A percentile compares a stretch with the other conserved stretches of the same genome.
phyloP scores from a whole-genome alignment of 2,797 vertebrate genomes.

The Sebastes flavidus region DNA sequence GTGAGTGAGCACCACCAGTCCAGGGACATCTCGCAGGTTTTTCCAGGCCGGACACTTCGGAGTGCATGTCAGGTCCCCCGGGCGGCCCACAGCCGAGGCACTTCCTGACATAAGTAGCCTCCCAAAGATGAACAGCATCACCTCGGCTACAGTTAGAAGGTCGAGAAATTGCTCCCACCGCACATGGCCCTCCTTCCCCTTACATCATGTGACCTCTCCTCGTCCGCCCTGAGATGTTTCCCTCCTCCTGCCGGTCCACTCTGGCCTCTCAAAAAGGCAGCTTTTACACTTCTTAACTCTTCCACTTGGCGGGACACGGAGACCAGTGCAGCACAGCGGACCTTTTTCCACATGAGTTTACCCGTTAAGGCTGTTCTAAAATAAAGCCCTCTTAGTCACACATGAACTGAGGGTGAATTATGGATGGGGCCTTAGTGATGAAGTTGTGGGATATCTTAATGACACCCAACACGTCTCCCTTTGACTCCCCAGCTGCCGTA shows the following conservation, averaged over 20 bases:
- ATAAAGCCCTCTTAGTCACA: slow-evolving; percentile 81
- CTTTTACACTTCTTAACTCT: slow-evolving; percentile 95
- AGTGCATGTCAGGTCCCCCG: slow-evolving; percentile 89
- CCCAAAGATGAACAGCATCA: slow-evolving; percentile 95
- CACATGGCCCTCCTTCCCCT: slow-evolving; percentile 79
- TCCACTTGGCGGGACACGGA: slow-evolving; percentile 81
- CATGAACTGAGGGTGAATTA: slow-evolving; percentile 80
- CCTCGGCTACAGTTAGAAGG: slow-evolving; percentile 93
- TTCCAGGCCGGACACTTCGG: slow-evolving; percentile 87
- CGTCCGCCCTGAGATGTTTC: slow-evolving; percentile 65
- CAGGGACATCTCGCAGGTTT: slow-evolving; percentile 89
- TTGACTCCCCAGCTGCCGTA: slow-evolving; percentile 61
- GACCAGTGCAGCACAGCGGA: slow-evolving; percentile 72
- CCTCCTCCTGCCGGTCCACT: slow-evolving; percentile 46
- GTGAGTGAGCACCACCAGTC: slow-evolving; percentile 91
- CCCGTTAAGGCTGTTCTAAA: slow-evolving; percentile 78
- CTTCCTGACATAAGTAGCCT: slow-evolving; percentile 92
- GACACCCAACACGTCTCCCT: slow-evolving; percentile 75
- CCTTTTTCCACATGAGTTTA: slow-evolving; percentile 86
- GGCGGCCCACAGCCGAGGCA: slow-evolving; percentile 84
- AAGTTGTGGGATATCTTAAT: slow-evolving; percentile 82
- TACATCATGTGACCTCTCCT: slow-evolving; percentile 85
- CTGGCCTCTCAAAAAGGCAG: slow-evolving; percentile 82
- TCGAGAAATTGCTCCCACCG: slow-evolving; percentile 97
- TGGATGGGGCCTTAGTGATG: slow-evolving; percentile 77